Evolutionary conservation across 2,888 invertebrate genomes (phyloP).

Genomic region (Uropetala carovei): DNA sequence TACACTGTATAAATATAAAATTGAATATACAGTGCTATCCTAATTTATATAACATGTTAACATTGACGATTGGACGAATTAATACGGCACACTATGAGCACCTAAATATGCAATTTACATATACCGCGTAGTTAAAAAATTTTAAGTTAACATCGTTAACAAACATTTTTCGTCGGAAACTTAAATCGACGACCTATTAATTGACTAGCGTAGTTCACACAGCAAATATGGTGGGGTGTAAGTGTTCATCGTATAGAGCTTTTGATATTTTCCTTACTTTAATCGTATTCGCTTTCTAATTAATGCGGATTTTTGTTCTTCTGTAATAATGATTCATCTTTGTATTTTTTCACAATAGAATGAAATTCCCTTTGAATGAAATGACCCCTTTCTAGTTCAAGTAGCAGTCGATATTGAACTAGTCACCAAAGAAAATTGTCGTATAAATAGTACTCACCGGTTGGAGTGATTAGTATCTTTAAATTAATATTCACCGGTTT

Average conservation of each 20-base stretch:
- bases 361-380: neutral
- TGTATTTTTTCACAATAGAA: neutral
- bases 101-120: too few relatives aligned
- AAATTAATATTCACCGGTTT: neutral
- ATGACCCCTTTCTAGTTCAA: neutral
- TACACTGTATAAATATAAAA: too few relatives aligned
- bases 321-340: neutral
- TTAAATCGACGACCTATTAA: neutral
- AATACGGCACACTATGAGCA: too few relatives aligned
- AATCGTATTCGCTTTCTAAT: neutral
- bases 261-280: slow-evolving; percentile 21
- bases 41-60: too few relatives aligned
- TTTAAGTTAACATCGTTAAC: too few relatives aligned
- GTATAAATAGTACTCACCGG: neutral
- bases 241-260: slow-evolving; percentile 11
- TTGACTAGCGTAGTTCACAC: slow-evolving; percentile 57
- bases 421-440: neutral
- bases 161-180: too few relatives aligned
- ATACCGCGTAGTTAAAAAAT: too few relatives aligned
- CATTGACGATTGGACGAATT: too few relatives aligned
- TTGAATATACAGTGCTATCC: too few relatives aligned
- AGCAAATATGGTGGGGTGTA: slow-evolving; percentile 62
- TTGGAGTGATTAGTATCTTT: neutral
- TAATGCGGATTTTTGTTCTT: neutral
- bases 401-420: slow-evolving; percentile 17